These are phyloP conservation scores for Bombyx mori DNA, from an alignment of 1,140 invertebrate genomes.

Conservation along the genomic window DNA sequence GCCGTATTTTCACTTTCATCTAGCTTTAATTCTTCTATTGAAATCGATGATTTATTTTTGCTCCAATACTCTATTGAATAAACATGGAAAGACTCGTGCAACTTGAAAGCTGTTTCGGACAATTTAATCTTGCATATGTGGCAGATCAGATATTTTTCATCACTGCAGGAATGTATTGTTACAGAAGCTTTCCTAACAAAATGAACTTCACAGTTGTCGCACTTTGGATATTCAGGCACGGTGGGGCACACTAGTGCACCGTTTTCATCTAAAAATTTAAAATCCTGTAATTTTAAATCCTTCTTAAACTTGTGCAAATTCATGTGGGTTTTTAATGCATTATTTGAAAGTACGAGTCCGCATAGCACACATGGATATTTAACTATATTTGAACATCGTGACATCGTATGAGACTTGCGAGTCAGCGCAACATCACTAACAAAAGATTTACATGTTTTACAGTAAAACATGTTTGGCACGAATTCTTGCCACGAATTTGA, in stretches of 20 bases:
- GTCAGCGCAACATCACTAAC: slow-evolving; percentile 15
- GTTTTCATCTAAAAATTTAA: slow-evolving; percentile 34
- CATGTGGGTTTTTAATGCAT: no score
- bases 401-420: slow-evolving; percentile 23
- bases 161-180: slow-evolving; percentile 27
- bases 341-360: slow-evolving; percentile 23
- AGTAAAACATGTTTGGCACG: slow-evolving; percentile 20
- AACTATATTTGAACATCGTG: slow-evolving; percentile 18
- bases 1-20: not conserved
- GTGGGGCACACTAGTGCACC: slow-evolving; percentile 29
- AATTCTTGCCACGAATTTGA: not conserved
- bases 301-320: slow-evolving; percentile 5
- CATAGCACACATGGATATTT: slow-evolving; percentile 34
- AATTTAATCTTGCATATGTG: slow-evolving; percentile 31
- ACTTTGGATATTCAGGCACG: slow-evolving; percentile 41
- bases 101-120: slow-evolving; percentile 26
- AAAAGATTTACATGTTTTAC: slow-evolving; percentile 37
- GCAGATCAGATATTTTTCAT: slow-evolving; percentile 23
- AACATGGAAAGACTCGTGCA: slow-evolving; percentile 42
- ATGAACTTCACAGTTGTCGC: slow-evolving; percentile 29
- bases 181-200: slow-evolving; percentile 27
- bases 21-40: slow-evolving; percentile 1
- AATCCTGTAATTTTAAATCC: slow-evolving; percentile 31
- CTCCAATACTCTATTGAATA: slow-evolving; percentile 12
- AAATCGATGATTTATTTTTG: not conserved